Evolutionary conservation across 2,113 vertebrate genomes (phyloP), one percentile per base, ranked within the genome.

Genomic region (Nestor notabilis): DNA sequence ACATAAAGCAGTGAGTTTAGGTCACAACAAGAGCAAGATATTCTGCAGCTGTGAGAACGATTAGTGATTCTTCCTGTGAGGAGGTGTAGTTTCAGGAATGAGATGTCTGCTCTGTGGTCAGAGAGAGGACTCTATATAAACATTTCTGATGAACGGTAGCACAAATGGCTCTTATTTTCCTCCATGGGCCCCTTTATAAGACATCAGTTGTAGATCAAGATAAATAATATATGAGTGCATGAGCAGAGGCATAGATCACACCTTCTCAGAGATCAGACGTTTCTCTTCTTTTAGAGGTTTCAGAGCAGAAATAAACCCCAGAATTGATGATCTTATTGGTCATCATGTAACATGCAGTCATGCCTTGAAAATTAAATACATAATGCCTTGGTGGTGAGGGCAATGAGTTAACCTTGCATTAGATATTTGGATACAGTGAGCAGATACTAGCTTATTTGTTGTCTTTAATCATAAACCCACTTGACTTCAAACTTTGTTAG

Each of bases 181-280:
- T 95, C 87, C 52, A 58, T 17, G 46, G 79, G 65, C 49, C 43
- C 49, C 64, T 86, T 91, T 77, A 46, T 86, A 88, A 92, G 55
- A 50, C 46, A 92, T 93, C 76, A 55, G 19, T 94, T 93, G 84
- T 90, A 94, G 96, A 95, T 88, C 41, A 90, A 80, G 53, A 96
- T 96, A 90, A 96, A 96, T 96, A 96, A 97, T 94, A 77, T 46
- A 96, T 92, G 89, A 97, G 33, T 55, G 46, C 47, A 64, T 90
- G 71, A 96, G 76, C 78, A 80, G 71, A 92, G 71, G 35, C 85
- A 92, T 93, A 96, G 92, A 94, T 88, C 95, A 86, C 93, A 92
- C 76, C 88, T 95, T 92, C 89, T 96, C 63, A 66, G 82, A 93
- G 74, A 86, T 86, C 68, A 96, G 75, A 93, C 75, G 14, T 77